These are phyloP conservation scores for Odobenus rosmarus DNA, from an alignment of 2,113 vertebrate genomes.

Conservation along the genomic window DNA sequence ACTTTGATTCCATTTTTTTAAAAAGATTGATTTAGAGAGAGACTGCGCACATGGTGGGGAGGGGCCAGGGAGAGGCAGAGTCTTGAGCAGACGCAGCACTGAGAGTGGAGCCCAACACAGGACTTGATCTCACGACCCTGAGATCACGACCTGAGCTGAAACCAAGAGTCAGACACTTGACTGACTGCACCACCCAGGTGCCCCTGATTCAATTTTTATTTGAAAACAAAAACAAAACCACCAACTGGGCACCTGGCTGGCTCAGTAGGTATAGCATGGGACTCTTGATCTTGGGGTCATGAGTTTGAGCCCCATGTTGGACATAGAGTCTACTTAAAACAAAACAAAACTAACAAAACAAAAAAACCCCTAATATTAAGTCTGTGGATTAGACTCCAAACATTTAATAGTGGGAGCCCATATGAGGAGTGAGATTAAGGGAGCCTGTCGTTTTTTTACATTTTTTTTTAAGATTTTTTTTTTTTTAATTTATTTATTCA, in stretches of 20 bases:
- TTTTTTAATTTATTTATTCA: too few relatives aligned
- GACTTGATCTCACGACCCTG: neutral
- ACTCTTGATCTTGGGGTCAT: neutral
- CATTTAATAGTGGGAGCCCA: neutral
- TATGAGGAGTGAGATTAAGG: neutral
- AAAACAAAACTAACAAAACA: neutral
- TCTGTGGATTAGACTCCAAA: neutral
- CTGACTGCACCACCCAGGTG: neutral
- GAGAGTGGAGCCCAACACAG: neutral
- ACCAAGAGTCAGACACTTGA: neutral
- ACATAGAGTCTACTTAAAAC: neutral
- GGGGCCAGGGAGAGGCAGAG: neutral
- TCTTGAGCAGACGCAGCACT: neutral
- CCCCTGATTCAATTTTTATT: neutral
- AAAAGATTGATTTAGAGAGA: neutral
- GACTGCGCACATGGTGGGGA: neutral
- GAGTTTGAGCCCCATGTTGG: neutral
- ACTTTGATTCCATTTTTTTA: constrained; percentile 8
- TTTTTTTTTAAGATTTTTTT: too few relatives aligned
- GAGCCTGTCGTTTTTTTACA: neutral
- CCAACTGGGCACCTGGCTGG: neutral
- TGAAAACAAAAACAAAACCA: neutral
- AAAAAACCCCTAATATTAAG: neutral
- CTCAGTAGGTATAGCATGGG: neutral
- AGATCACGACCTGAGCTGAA: neutral